phyloP scores from a whole-genome alignment of 2,888 invertebrate genomes.

The Ischnura elegans region DNA sequence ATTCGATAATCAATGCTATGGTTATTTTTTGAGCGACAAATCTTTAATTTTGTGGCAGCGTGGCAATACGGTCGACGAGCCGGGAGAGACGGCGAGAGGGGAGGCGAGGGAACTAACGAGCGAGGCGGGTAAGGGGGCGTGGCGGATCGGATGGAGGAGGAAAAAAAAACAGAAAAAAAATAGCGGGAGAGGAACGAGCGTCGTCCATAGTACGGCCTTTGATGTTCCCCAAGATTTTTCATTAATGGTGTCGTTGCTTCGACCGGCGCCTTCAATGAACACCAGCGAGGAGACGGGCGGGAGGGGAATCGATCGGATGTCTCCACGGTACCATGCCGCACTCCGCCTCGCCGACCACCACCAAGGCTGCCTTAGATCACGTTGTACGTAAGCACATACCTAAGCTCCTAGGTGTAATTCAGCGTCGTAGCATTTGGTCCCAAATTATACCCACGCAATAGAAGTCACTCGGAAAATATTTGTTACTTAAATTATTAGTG shows the following conservation, averaged over 20 bases:
- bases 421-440: too few species aligned
- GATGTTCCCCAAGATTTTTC: constrained; percentile 60
- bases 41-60: constrained; percentile 16
- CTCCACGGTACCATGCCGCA: constrained; percentile 58
- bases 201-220: constrained; percentile 41
- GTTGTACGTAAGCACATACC: too few species aligned
- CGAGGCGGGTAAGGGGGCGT: neutral
- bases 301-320: constrained; percentile 77
- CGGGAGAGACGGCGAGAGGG: neutral
- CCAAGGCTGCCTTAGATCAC: neutral
- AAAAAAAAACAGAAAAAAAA: neutral
- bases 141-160: neutral
- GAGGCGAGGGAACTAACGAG: neutral
- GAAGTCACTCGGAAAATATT: too few species aligned
- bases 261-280: constrained; percentile 67
- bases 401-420: too few species aligned
- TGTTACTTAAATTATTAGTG: too few species aligned
- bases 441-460: too few species aligned
- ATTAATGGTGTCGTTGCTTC: constrained; percentile 66
- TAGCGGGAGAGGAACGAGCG: neutral
- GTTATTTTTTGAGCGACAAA: constrained; percentile 17
- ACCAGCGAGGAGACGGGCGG: constrained; percentile 68
- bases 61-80: neutral
- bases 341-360: neutral
- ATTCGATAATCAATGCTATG: constrained; percentile 26